Base-by-base conservation (phyloP, 2,888 invertebrate species). In the Nemapogon koenigi region DNA sequence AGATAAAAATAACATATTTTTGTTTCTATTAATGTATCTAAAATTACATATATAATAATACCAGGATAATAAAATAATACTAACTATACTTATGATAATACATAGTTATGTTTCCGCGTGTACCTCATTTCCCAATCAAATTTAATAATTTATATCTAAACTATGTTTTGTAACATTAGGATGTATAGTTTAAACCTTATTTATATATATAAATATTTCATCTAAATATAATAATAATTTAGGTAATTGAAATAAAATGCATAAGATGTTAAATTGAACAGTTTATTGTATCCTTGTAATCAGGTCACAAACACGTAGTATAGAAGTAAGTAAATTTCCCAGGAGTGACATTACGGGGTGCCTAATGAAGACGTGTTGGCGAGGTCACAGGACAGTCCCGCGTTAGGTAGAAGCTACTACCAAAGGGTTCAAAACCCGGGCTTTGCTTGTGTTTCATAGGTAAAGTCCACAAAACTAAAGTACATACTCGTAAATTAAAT, bases 361-460 rank as follows among this genome's bases (percentile, higher is more conserved):
- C 50, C 55, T 67, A 67, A 68, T 67, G 67, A 68, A 67, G 67
- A 67, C 63, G 59, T 64, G 66, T 67, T 49, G 62, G 51, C 49
- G 52, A 53, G 57, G 60, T 55, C 55, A 50, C 52, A 39, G 19
- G 33, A 13, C 33, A 11, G 13, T 13, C 16, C 2, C 16, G 3
- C 28, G 28, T 28, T n/a, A n/a, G n/a, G n/a, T n/a, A n/a, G n/a
- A n/a, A n/a, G n/a, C n/a, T n/a, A n/a, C n/a, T n/a, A n/a, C n/a
- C n/a, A n/a, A n/a, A n/a, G n/a, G n/a, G n/a, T n/a, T n/a, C n/a
- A n/a, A n/a, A n/a, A n/a, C n/a, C n/a, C n/a, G n/a, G n/a, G n/a
- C n/a, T n/a, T n/a, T n/a, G n/a, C n/a, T n/a, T n/a, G n/a, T n/a
- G n/a, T n/a, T n/a, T n/a, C n/a, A n/a, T n/a, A n/a, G n/a, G n/a